Conservation (phyloP, 2,888 invertebrate species). For the Buathra laborator region DNA sequence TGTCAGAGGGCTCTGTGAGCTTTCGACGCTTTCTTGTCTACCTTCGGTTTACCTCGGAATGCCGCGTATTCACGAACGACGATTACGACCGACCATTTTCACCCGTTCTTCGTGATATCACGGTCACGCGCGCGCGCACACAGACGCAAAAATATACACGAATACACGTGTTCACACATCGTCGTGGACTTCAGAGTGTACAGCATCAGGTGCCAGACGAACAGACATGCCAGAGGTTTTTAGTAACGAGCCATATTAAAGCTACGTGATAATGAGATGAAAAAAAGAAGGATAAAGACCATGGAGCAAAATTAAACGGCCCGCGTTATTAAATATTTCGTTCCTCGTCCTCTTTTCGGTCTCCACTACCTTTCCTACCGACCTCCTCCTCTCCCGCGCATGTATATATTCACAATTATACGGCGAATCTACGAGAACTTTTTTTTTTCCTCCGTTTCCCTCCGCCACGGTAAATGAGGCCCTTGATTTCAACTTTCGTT, state of each 20-base stretch:
- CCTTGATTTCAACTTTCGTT: slow-evolving; percentile 10
- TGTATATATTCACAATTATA: slow-evolving; percentile 56
- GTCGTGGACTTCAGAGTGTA: slow-evolving; percentile 5
- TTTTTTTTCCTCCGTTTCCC: slow-evolving; percentile 44
- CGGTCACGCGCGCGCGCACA: neutral
- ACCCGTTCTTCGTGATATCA: slow-evolving; percentile 11
- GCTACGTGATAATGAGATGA: slow-evolving; percentile 61
- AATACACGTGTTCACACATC: neutral
- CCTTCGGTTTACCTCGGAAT: slow-evolving; percentile 14
- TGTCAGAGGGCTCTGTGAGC: slow-evolving; percentile 12
- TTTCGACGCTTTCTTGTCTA: slow-evolving; percentile 14
- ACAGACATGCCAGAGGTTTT: slow-evolving; percentile 35
- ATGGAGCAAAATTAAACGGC: slow-evolving; percentile 56
- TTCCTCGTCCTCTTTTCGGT: slow-evolving; percentile 26
- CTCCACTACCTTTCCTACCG: neutral
- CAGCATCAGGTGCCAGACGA: slow-evolving; percentile 21
- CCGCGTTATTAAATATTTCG: slow-evolving; percentile 62
- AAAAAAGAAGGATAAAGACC: slow-evolving; percentile 38
- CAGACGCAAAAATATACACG: neutral
- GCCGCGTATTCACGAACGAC: slow-evolving; percentile 17
- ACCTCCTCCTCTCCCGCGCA: slow-evolving; percentile 26
- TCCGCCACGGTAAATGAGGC: slow-evolving; percentile 50
- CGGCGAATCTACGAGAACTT: slow-evolving; percentile 56
- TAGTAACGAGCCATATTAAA: slow-evolving; percentile 58
- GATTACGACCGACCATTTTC: slow-evolving; percentile 24